phyloP scores from a whole-genome alignment of 2,113 vertebrate genomes.

The Nibea albiflora region DNA sequence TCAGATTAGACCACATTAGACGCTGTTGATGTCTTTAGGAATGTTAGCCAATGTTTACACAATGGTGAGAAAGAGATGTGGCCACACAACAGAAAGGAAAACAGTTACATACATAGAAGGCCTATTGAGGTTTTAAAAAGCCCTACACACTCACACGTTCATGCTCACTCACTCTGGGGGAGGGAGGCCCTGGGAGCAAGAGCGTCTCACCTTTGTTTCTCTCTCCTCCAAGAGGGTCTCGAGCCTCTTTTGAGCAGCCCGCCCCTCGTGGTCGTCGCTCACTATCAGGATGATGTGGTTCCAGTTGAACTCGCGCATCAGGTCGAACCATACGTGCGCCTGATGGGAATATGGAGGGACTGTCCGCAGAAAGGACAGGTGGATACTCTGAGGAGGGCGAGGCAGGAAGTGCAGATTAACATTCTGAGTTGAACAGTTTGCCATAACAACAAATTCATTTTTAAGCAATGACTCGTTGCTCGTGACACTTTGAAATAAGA shows the following conservation, averaged over 20 bases:
- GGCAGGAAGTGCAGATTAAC: not conserved
- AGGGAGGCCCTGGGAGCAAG: constrained; percentile 1
- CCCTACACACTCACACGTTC: constrained; percentile 53
- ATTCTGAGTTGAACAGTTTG: not conserved
- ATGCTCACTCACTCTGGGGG: constrained; percentile 35
- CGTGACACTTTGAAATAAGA: not conserved
- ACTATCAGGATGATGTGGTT: constrained; percentile 98
- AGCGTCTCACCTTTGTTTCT: constrained; percentile 95
- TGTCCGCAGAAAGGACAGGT: constrained; percentile 96
- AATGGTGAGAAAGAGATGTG: constrained; percentile 95
- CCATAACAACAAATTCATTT: not conserved
- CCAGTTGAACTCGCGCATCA: constrained; percentile 99
- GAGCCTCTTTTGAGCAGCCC: constrained; percentile 96
- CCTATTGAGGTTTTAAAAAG: constrained; percentile 55
- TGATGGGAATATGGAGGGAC: constrained; percentile 99
- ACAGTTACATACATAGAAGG: constrained; percentile 89
- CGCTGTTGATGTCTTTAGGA: constrained; percentile 92
- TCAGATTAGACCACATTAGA: constrained; percentile 95
- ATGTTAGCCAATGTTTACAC: constrained; percentile 94
- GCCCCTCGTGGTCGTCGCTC: constrained; percentile 97
- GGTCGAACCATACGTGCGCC: constrained; percentile 98
- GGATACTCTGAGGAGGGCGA: constrained; percentile 90
- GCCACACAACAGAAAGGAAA: constrained; percentile 90
- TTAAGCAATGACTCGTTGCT: constrained; percentile 5
- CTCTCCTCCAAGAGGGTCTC: constrained; percentile 97